phyloP scores from a whole-genome alignment of 2,888 invertebrate species.

The Drosophila falleni region DNA sequence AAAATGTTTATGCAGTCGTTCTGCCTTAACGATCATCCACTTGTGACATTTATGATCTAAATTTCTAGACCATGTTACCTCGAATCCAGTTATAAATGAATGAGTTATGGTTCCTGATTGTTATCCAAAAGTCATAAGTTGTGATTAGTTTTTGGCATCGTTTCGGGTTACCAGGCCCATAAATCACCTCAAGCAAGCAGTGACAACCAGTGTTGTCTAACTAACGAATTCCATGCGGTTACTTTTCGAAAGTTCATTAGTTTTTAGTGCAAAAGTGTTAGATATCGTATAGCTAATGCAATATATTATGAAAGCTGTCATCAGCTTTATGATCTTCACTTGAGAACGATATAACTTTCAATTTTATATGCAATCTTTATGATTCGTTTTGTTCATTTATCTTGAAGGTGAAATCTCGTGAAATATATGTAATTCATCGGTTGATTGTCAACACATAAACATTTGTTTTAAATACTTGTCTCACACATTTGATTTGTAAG shows the following conservation, averaged over 20 bases:
- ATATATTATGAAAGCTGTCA: slow-evolving; percentile 15
- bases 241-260: slow-evolving; percentile 8
- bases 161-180: slow-evolving; percentile 37
- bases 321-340: slow-evolving; percentile 3
- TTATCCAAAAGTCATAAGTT: slow-evolving; percentile 42
- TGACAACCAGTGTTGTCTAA: slow-evolving; percentile 8
- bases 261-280: slow-evolving; percentile 8
- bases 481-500: neutral
- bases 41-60: slow-evolving; percentile 33
- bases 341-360: slow-evolving; percentile 2
- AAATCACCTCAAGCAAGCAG: slow-evolving; percentile 23
- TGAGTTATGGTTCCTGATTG: slow-evolving; percentile 41
- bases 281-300: neutral
- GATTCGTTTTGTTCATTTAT: neutral
- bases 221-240: slow-evolving; percentile 3
- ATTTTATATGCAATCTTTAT: neutral
- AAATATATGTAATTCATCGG: neutral
- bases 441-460: neutral
- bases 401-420: neutral
- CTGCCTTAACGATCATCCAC: slow-evolving; percentile 13
- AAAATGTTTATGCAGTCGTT: slow-evolving; percentile 35
- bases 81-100: slow-evolving; percentile 27
- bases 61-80: slow-evolving; percentile 21
- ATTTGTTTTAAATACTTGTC: neutral
- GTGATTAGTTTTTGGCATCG: slow-evolving; percentile 32